Conservation (phyloP, 2,113 vertebrate genomes). For the Piaya cayana region DNA sequence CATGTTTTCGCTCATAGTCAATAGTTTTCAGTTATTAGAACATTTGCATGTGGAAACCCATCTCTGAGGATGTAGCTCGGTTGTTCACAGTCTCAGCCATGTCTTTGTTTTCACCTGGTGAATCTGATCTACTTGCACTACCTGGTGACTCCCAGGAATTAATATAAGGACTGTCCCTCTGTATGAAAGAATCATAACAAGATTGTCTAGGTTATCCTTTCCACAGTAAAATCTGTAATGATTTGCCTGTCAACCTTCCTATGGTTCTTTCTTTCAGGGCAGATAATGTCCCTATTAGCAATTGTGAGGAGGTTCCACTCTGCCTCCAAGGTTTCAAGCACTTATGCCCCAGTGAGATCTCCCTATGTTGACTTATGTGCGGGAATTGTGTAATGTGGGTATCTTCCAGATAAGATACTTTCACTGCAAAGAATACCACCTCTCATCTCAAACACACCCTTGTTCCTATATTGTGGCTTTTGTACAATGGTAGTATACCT, state of each 20-base stretch:
- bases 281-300: background rate
- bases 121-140: background rate
- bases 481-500: background rate
- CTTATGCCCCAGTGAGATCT: background rate
- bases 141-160: background rate
- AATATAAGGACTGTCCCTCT: background rate
- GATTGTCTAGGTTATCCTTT: background rate
- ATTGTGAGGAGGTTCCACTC: fast-evolving
- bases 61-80: background rate
- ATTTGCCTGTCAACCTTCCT: background rate
- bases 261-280: background rate
- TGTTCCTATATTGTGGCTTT: background rate
- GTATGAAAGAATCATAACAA: background rate
- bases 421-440: background rate
- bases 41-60: background rate
- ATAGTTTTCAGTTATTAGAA: background rate
- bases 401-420: background rate
- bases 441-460: fast-evolving
- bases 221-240: background rate
- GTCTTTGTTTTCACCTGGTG: background rate
- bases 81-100: background rate
- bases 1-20: background rate
- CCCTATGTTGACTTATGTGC: fast-evolving
- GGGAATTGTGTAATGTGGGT: background rate
- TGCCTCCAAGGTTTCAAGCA: background rate